phyloP scores from a whole-genome alignment of 2,113 vertebrate species.

The Heloderma charlesbogerti region DNA sequence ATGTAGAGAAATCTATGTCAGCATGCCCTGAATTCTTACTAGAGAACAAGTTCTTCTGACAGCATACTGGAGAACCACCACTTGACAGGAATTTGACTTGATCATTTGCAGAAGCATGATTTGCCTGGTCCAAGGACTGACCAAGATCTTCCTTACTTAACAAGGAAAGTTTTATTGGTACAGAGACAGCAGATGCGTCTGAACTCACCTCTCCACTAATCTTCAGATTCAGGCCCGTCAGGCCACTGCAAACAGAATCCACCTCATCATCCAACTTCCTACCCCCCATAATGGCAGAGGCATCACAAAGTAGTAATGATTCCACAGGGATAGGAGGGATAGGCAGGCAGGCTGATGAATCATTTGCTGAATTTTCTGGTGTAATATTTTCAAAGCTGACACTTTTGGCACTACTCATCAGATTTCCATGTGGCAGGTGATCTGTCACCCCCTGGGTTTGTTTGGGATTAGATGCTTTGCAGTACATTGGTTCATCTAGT shows the following conservation, averaged over 20 bases:
- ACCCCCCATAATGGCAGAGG: conserved; percentile 2
- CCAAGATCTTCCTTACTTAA: conserved; percentile 52
- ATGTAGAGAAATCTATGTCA: conserved; percentile 15
- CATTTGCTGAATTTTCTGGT: neutral
- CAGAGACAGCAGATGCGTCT: conserved; percentile 58
- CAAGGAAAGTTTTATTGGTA: conserved; percentile 60
- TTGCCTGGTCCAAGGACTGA: neutral
- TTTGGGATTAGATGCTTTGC: neutral
- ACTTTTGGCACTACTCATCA: neutral
- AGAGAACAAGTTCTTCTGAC: neutral
- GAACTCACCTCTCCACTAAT: conserved; percentile 53
- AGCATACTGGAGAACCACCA: conserved; percentile 7
- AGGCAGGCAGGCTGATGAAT: neutral
- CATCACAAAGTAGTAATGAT: neutral
- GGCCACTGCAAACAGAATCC: conserved; percentile 49
- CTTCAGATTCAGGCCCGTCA: conserved; percentile 75
- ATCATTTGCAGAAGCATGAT: neutral
- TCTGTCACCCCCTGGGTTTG: conserved; percentile 11
- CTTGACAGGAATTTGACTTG: conserved; percentile 44
- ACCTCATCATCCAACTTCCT: neutral
- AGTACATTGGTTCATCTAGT: conserved; percentile 35
- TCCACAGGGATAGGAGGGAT: neutral
- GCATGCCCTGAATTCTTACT: neutral
- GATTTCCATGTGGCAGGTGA: conserved; percentile 32
- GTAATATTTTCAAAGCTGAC: conserved; percentile 56